Evolutionary conservation across 2,888 invertebrate genomes (phyloP), one percentile per base, ranked within the genome.

Genomic region (Mamestra brassicae): DNA sequence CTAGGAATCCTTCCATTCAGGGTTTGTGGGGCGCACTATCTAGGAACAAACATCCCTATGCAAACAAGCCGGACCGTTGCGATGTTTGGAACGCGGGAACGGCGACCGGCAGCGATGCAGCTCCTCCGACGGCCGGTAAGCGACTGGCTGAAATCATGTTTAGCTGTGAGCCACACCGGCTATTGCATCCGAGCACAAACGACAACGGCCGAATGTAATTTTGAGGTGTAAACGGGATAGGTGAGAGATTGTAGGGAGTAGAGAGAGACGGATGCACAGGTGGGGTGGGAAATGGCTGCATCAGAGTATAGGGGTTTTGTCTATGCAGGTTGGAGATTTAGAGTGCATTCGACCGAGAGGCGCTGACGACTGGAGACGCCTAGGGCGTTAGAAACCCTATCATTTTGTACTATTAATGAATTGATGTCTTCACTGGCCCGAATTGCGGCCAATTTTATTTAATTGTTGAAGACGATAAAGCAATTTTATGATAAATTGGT

Each of bases 151-250:
- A 93, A 95, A 93, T 95, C 94, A 92, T 95, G 96, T 94, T 94
- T 97, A 90, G 97, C 97, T 89, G 91, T 92, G 89, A 95, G 95
- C 87, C 96, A 96, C 94, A 97, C 97, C 94, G 97, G 95, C 95
- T 95, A 95, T 94, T 96, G 96, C 96, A 95, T 93, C 95, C 96
- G 96, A 96, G 91, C 89, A 91, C 91, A 91, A 93, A 94, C 96
- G 96, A 95, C 95, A 93, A 94, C 92, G 92, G 90, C 95, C 96
- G 96, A 96, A 94, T 93, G 91, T 93, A 92, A 93, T 95, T 95
- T 95, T 90, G 93, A 94, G 90, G 94, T 91, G 93, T 81, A 93
- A 95, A 91, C 86, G 95, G 92, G 95, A 96, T 77, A 88, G 92
- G 84, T 83, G 89, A 89, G 85, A 84, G 82, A 85, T 83, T 83